Evolutionary conservation across 2,797 vertebrate genomes (phyloP), one percentile per base, ranked within the genome.

Genomic region (Netta rufina): DNA sequence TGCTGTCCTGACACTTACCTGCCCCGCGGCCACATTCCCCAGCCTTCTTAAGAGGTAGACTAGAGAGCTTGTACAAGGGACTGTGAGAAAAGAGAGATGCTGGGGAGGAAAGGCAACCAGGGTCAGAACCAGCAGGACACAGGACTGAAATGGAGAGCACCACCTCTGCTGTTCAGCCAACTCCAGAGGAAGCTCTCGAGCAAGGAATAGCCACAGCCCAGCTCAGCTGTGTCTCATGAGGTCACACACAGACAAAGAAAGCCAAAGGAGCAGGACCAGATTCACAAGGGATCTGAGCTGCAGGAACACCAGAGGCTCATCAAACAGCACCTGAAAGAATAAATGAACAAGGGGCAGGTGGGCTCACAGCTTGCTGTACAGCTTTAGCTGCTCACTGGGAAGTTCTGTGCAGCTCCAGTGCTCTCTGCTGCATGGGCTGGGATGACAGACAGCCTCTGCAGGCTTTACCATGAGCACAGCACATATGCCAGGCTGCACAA

Each of bases 371-470:
- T 49, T 39, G 84, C 0, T 0, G 43, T 64, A 74, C 10, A 72
- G 49, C 51, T 91, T 60, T 61, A 89, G 62, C 51, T 73, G 85
- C 73, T 81, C 71, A 25, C 58, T 56, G 36, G 45, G 47, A 51
- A 18, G 18, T 27, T 61, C 24, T 41, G 41, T 71, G 69, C 61
- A 71, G 72, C 53, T 85, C 61, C 69, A 91, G 61, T 57, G 62
- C 2, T 0, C 43, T 74, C 43, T 80, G 32, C 39, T 58, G n/a
- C 49, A 60, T 0, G 0, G 45, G 64, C 4, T 13, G 24, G n/a
- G 49, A 51, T 62, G 12, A 80, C 22, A 75, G 30, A 80, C 7
- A 13, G 21, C 54, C 45, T 61, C 33, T 69, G 67, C 8, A 76
- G 49, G 28, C 45, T 94, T 45, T 75, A 27, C 54, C 47, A 66